Base-by-base conservation (phyloP, 2,888 invertebrate species). In the Malacosoma neustria region DNA sequence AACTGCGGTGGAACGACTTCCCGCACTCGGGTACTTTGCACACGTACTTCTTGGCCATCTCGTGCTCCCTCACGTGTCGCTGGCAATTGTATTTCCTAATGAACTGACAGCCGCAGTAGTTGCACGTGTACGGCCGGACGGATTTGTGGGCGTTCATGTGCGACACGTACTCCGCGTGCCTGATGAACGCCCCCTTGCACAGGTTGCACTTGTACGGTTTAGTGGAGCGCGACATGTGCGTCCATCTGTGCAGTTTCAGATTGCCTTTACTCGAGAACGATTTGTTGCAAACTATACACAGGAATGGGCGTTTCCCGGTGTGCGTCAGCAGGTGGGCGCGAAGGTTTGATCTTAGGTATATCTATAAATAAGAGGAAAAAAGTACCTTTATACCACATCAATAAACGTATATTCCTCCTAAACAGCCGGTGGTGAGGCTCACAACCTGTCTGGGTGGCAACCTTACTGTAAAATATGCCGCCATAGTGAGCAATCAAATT, bases 181-280 rank as follows among this genome's bases (percentile, higher is more conserved):
- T 89, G 39, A 95, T 91, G 75, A 95, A 96, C 11, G 95, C 95
- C 39, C 93, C 92, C 54, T 93, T 93, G 72, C 96, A 96, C 51
- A 91, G 88, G 46, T 88, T 88, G 75, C 96, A 96, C 69, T 95
- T 95, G 84, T 88, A 95, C 1, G 96, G 96, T 64, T 95, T 95
- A 14, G 93, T 89, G 11, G 92, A 91, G 44, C 95, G 91, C 36
- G 92, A 91, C 38, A 92, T 92, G 77, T 96, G 96, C 35, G 94
- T 94, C 95, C 95, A 95, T 49, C 92, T 91, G 79, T 96, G 96
- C 51, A 94, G 88, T 65, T 95, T 94, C 36, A 96, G 87, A 80
- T 96, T 96, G 93, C 95, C 96, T 69, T 94, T 94, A 50, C 95
- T 95, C 51, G 93, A 92, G 81, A 96, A 96, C 15, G 91, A 88